Conservation (phyloP, 2,797 vertebrate genomes). For the Cyclura pinguis region DNA sequence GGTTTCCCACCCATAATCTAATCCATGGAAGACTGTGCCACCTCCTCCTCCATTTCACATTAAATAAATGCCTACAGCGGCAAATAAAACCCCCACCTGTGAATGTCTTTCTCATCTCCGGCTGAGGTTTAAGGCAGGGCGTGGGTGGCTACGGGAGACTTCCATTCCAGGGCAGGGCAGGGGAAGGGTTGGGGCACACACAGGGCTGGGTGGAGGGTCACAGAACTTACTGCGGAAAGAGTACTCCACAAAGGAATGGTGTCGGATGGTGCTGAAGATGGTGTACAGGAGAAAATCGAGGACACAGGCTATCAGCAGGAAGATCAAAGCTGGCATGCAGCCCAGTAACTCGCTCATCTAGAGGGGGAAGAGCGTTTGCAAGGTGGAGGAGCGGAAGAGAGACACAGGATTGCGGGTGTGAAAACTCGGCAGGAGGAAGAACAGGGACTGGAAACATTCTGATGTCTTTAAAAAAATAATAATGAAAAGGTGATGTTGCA, state of each 20-base stretch:
- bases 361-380: not conserved
- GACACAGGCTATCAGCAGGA: slow-evolving; percentile 77
- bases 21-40: no score
- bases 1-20: no score
- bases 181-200: not conserved
- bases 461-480: no score
- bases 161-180: not conserved
- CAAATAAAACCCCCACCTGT: no score
- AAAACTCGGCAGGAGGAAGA: no score
- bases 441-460: no score
- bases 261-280: slow-evolving; percentile 83
- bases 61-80: no score
- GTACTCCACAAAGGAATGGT: slow-evolving; percentile 84
- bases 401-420: not conserved
- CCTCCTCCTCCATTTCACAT: no score
- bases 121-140: not conserved
- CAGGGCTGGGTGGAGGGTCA: rapidly evolving
- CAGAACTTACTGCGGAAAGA: slow-evolving; percentile 84
- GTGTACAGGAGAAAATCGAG: slow-evolving; percentile 83
- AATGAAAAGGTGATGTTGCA: no score
- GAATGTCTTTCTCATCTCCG: no score
- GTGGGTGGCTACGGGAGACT: not conserved
- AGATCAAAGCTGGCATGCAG: slow-evolving; percentile 76
- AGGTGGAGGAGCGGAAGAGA: not conserved
- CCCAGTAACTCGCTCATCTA: slow-evolving; percentile 83